Evolutionary conservation across 1,140 invertebrate genomes (phyloP), one percentile per base, ranked within the genome.

Genomic region (Caerostris extrusa): DNA sequence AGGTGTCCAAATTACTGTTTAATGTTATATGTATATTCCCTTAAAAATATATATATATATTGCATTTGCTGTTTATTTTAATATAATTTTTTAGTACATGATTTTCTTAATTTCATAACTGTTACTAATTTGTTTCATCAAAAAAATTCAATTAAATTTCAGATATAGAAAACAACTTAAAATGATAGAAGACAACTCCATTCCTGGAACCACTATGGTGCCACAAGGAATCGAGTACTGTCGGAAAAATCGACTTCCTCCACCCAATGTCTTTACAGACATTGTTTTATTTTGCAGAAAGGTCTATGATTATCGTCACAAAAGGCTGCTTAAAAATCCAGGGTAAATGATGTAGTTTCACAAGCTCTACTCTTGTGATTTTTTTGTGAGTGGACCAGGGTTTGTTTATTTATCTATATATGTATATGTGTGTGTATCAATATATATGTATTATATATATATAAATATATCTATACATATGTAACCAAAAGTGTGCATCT

Each of bases 271-370:
- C 8, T 97, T 98, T 57, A 97, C 97, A 6, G 98, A 99, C 94
- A 97, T 98, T 96, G 98, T 99, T 3, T 98, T 99, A 95, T 98
- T 99, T 96, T 99, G 98, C 96, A 97, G 98, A 19, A 97, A 98
- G 95, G 98, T 99, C 60, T 99, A 99, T 96, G 99, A 99, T 96
- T 99, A 98, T 96, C 97, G 98, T 91, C 97, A 98, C 93, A 97
- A 96, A 94, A 95, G 97, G 67, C 96, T 97, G 58, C 69, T 95
- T 55, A 95, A 95, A 87, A 95, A 95, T 61, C 94, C 94, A 4
- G 10, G 83, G 34, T 94, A 77, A 50, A 77, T 34, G 34, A 53
- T 53, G 14, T 77, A 34, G 3, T 12, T 50, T 53, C 7, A 5
- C 19, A 50, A 50, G 71, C 34, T 50, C 53, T 77, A 34, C 71